Percentiles rank a stretch among this genome's conserved stretches.
Conservation (phyloP, 30 jellyfish, hydroid and myxozoan species). For the Hydractinia symbiolongicarpus region DNA sequence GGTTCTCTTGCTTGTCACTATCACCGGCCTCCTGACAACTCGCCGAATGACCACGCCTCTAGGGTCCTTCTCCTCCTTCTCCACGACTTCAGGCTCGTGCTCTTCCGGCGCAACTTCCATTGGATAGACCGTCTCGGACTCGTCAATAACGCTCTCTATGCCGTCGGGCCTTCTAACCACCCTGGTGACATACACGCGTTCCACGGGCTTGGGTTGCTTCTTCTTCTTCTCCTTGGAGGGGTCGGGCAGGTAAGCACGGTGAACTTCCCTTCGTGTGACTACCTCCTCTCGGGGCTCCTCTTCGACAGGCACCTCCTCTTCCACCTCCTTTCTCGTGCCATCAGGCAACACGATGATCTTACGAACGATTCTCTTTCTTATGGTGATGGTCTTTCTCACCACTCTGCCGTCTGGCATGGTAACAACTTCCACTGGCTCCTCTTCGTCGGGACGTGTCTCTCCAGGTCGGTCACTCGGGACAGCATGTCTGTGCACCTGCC, state of each 20-base stretch:
- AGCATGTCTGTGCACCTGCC: conserved; percentile 15
- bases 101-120: conserved; percentile 39
- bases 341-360: conserved; percentile 54
- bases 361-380: conserved; percentile 49
- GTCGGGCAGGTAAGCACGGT: too few relatives aligned
- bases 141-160: conserved; percentile 52
- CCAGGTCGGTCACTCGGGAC: conserved; percentile 11
- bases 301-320: too few relatives aligned
- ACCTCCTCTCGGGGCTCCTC: too few relatives aligned
- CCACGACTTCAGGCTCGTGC: conserved; percentile 23
- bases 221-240: conserved; percentile 41
- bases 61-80: conserved; percentile 42
- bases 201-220: conserved; percentile 65
- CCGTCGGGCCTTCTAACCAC: conserved; percentile 45
- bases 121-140: conserved; percentile 68
- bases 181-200: conserved; percentile 55
- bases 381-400: conserved; percentile 37
- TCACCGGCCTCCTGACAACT: conserved; percentile 43
- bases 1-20: conserved; percentile 35
- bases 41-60: conserved; percentile 36
- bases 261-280: too few relatives aligned
- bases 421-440: conserved; percentile 19
- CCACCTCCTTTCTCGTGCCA: conserved; percentile 66
- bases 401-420: conserved; percentile 25
- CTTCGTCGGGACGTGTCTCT: conserved; percentile 24